phyloP scores from a whole-genome alignment of 2,113 vertebrate species.

The Trematomus loennbergii region DNA sequence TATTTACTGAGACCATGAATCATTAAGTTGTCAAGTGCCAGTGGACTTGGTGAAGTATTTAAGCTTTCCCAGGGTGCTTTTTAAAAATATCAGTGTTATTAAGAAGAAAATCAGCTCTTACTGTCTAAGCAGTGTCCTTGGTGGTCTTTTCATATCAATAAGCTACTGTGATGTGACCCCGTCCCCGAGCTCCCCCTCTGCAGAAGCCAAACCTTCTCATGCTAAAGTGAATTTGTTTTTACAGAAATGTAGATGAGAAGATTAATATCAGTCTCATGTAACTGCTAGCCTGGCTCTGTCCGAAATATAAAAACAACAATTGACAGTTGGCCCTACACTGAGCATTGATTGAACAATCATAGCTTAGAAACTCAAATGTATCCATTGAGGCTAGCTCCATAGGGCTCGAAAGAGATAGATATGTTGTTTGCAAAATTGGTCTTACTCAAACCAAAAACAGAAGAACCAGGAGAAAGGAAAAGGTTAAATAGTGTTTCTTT shows the following conservation, averaged over 20 bases:
- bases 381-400: background rate
- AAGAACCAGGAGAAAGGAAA: background rate
- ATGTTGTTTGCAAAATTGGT: too few species aligned
- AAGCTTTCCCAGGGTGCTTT: background rate
- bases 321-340: background rate
- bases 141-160: constrained; percentile 63
- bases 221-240: background rate
- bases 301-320: background rate
- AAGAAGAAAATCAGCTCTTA: constrained; percentile 30
- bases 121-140: constrained; percentile 62
- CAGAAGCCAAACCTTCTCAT: constrained; percentile 34
- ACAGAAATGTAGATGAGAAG: background rate
- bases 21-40: constrained; percentile 65
- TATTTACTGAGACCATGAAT: constrained; percentile 35
- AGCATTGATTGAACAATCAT: too few species aligned
- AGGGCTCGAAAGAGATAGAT: background rate
- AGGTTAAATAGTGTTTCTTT: background rate
- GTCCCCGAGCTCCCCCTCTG: constrained; percentile 27
- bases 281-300: background rate
- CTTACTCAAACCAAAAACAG: background rate
- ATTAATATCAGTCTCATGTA: background rate
- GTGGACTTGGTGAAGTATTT: constrained; percentile 41
- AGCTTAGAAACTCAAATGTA: background rate
- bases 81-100: constrained; percentile 39
- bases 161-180: constrained; percentile 61